These are phyloP conservation scores for Orthonevra nobilis DNA, from an alignment of 2,888 invertebrate genomes.

Conservation along the genomic window DNA sequence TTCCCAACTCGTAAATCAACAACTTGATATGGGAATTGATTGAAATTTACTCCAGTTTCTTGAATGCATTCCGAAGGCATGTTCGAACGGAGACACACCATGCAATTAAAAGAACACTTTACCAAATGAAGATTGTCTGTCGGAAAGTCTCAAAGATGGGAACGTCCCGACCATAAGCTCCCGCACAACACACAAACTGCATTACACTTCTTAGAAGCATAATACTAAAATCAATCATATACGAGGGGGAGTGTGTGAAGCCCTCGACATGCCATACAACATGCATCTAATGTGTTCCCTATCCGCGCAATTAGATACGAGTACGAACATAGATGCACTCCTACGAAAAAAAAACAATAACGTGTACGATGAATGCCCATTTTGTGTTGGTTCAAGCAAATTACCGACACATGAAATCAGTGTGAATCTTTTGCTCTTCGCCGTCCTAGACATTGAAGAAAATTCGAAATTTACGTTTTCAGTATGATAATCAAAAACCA, in stretches of 20 bases:
- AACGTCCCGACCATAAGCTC: constrained; percentile 19
- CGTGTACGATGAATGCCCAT: not conserved
- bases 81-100: constrained; percentile 23
- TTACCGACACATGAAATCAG: constrained; percentile 24
- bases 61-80: constrained; percentile 1
- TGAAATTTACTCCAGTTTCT: constrained; percentile 9
- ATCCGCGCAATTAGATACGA: constrained; percentile 46
- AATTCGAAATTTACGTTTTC: no score
- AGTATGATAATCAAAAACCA: constrained; percentile 14
- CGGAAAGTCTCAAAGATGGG: constrained; percentile 21
- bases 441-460: constrained; percentile 24
- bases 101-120: constrained; percentile 34
- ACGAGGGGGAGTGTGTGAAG: constrained; percentile 17
- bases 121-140: constrained; percentile 21
- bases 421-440: constrained; percentile 13
- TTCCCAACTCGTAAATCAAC: constrained; percentile 57
- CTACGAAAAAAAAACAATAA: no score
- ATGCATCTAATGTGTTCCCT: constrained; percentile 36
- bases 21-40: constrained; percentile 60
- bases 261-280: constrained; percentile 13
- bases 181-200: constrained; percentile 10
- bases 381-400: constrained; percentile 25
- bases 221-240: constrained; percentile 11
- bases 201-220: constrained; percentile 17
- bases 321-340: no score